Evolutionary conservation across 2,888 invertebrate genomes (phyloP).

Genomic region (Xylophagus ater): DNA sequence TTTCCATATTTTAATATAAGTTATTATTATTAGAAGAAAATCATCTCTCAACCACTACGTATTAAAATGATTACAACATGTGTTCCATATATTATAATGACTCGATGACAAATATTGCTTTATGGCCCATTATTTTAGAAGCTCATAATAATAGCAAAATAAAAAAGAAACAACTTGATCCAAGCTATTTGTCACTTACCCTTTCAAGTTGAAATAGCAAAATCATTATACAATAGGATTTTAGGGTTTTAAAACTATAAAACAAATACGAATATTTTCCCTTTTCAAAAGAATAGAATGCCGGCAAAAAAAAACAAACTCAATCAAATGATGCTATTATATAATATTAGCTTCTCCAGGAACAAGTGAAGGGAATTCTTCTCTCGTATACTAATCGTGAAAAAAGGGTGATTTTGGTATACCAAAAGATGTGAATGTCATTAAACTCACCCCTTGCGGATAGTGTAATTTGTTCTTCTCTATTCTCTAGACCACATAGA

Average conservation of each 20-base stretch:
- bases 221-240: too few relatives aligned
- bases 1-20: too few relatives aligned
- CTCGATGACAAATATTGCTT: constrained; percentile 35
- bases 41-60: constrained; percentile 21
- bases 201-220: constrained; percentile 1
- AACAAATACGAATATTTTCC: too few relatives aligned
- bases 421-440: constrained; percentile 18
- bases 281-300: too few relatives aligned
- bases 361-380: constrained; percentile 6
- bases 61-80: constrained; percentile 36
- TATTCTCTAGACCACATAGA: too few relatives aligned
- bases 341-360: constrained; percentile 12
- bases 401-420: constrained; percentile 17
- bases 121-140: constrained; percentile 38
- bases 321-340: constrained; percentile 16
- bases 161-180: constrained; percentile 13
- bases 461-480: constrained; percentile 12
- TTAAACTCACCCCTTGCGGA: constrained; percentile 15
- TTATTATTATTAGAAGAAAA: too few relatives aligned
- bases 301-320: too few relatives aligned
- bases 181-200: constrained; percentile 15
- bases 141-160: constrained; percentile 13
- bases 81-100: constrained; percentile 23
- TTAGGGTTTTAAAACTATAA: neutral
- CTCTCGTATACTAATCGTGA: constrained; percentile 2